Percentiles rank a stretch among this genome's conserved stretches.
These are phyloP conservation scores for Tetragonula clypearis DNA, from an alignment of 1,140 invertebrate species.

Conservation along the genomic window DNA sequence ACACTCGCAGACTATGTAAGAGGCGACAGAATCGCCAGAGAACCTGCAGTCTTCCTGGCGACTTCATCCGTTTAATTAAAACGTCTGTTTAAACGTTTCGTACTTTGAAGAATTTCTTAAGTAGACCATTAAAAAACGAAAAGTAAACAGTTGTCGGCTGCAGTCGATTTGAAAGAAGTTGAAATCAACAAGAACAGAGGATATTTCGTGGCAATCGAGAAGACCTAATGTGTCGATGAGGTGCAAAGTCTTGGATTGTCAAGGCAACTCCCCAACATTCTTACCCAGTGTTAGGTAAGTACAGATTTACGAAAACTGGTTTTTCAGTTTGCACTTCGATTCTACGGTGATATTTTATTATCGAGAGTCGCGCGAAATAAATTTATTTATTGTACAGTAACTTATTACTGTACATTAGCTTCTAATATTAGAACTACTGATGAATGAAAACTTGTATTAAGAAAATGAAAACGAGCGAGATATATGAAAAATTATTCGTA, in stretches of 20 bases:
- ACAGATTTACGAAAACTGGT: slow-evolving; percentile 30
- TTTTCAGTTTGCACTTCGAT: slow-evolving; percentile 4
- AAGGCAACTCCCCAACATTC: slow-evolving; percentile 79
- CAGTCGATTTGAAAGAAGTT: neutral
- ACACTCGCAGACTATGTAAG: slow-evolving; percentile 60
- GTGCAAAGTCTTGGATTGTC: slow-evolving; percentile 79
- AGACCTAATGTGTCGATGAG: slow-evolving; percentile 79
- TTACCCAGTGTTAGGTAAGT: slow-evolving; percentile 78
- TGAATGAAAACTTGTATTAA: too few relatives aligned
- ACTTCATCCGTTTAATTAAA: neutral
- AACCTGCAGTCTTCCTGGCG: slow-evolving; percentile 62
- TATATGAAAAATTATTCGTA: too few relatives aligned
- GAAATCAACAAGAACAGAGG: neutral
- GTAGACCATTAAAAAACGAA: neutral
- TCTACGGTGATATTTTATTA: neutral
- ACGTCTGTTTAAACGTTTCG: slow-evolving; percentile 32
- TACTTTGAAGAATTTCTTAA: neutral
- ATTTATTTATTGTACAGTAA: neutral
- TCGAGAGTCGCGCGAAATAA: too few relatives aligned
- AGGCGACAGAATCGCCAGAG: slow-evolving; percentile 48
- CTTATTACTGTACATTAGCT: neutral
- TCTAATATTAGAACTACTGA: neutral
- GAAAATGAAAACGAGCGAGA: too few relatives aligned
- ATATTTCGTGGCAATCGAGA: slow-evolving; percentile 24
- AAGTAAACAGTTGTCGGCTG: neutral